phyloP scores from a whole-genome alignment of 2,113 vertebrate species.

The Saccopteryx leptura region DNA sequence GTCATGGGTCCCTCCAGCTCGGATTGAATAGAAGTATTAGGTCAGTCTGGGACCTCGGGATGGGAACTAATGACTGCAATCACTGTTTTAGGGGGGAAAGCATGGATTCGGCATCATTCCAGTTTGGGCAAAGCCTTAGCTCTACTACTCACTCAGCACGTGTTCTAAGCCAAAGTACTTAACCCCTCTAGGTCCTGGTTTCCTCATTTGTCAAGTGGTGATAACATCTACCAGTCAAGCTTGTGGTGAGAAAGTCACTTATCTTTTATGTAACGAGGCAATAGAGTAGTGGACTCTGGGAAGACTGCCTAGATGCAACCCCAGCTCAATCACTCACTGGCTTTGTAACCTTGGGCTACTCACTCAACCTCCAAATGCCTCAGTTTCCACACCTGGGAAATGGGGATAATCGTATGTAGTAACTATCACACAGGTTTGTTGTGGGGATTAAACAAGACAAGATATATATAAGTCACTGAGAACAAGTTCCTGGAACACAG shows the following conservation, averaged over 20 bases:
- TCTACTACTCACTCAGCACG: background rate
- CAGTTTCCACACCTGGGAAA: background rate
- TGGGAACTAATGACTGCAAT: background rate
- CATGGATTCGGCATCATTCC: background rate
- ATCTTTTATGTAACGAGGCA: background rate
- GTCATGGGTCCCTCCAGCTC: background rate
- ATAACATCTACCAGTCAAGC: background rate
- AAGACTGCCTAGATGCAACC: rapidly evolving
- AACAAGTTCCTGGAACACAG: background rate
- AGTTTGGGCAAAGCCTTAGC: background rate
- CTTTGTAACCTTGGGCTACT: background rate
- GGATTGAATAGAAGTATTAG: background rate
- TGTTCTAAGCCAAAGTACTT: background rate
- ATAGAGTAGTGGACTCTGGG: background rate
- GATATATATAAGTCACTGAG: background rate
- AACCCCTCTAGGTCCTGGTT: background rate
- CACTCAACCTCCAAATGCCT: background rate
- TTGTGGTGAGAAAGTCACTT: background rate
- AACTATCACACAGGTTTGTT: background rate
- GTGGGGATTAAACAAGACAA: background rate
- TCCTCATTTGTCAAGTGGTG: background rate
- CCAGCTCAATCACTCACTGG: background rate
- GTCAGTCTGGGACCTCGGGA: background rate
- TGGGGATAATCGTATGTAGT: background rate
- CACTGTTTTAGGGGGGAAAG: background rate